Conservation (phyloP, 2,888 invertebrate genomes). For the Noctua janthina region DNA sequence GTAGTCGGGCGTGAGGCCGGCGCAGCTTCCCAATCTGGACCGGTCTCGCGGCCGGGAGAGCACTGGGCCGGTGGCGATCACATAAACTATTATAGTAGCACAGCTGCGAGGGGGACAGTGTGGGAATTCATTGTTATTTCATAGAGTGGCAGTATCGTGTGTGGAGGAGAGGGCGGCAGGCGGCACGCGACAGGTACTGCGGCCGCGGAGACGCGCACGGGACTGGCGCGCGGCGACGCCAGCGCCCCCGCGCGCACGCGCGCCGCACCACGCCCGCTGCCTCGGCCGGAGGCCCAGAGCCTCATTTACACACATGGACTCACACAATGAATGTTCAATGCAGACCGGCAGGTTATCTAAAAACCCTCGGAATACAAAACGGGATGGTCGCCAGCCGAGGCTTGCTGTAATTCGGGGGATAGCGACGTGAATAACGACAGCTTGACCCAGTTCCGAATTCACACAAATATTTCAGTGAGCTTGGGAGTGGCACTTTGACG, state of each 20-base stretch:
- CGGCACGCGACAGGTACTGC: slow-evolving; percentile 72
- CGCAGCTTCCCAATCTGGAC: slow-evolving; percentile 88
- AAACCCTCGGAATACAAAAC: slow-evolving; percentile 70
- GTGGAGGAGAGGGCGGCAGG: slow-evolving; percentile 65
- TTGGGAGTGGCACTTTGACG: slow-evolving; percentile 82
- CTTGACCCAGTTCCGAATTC: slow-evolving; percentile 82
- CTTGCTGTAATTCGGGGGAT: slow-evolving; percentile 65
- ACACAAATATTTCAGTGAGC: slow-evolving; percentile 82
- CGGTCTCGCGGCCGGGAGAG: slow-evolving; percentile 78
- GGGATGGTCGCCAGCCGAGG: slow-evolving; percentile 68
- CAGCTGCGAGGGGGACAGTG: slow-evolving; percentile 72
- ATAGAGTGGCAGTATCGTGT: slow-evolving; percentile 77
- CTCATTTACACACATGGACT: slow-evolving; percentile 80
- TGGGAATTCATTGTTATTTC: slow-evolving; percentile 81
- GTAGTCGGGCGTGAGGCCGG: slow-evolving; percentile 87
- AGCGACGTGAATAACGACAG: slow-evolving; percentile 70
- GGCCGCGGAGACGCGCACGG: slow-evolving; percentile 82
- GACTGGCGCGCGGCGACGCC: slow-evolving; percentile 80
- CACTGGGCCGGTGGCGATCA: slow-evolving; percentile 78
- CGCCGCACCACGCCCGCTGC: slow-evolving; percentile 67
- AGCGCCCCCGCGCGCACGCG: slow-evolving; percentile 83
- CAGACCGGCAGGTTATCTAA: slow-evolving; percentile 71
- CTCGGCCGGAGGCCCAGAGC: slow-evolving; percentile 65
- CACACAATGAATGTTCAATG: slow-evolving; percentile 72
- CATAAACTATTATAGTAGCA: slow-evolving; percentile 84